Percentiles rank a stretch among this genome's conserved stretches.
Conservation (phyloP, 2,888 invertebrate genomes). For the Hirtodrosophila histrioides region DNA sequence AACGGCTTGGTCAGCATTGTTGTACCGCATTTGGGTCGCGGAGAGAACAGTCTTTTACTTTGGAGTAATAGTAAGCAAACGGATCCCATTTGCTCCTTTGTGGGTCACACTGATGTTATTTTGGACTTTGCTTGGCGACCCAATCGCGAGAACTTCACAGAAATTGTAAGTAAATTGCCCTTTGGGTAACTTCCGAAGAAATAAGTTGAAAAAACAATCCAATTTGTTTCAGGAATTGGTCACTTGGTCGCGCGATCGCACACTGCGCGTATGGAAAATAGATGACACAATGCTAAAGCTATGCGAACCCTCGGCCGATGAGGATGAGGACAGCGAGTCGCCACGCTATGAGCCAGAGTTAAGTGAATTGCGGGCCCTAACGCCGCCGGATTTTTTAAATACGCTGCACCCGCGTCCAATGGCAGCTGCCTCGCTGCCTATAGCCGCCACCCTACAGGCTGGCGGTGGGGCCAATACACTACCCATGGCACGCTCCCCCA, state of each 20-base stretch:
- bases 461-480: slow-evolving; percentile 55
- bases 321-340: slow-evolving; percentile 56
- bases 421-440: slow-evolving; percentile 67
- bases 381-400: slow-evolving; percentile 71
- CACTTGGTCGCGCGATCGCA: slow-evolving; percentile 98
- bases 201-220: background rate
- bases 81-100: slow-evolving; percentile 93
- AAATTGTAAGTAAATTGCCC: slow-evolving; percentile 73
- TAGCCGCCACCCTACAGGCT: slow-evolving; percentile 48
- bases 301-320: slow-evolving; percentile 85
- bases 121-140: slow-evolving; percentile 97
- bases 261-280: slow-evolving; percentile 94
- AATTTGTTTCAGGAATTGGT: slow-evolving; percentile 88
- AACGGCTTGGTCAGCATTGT: slow-evolving; percentile 96
- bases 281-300: slow-evolving; percentile 93
- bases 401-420: slow-evolving; percentile 73
- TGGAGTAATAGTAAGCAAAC: slow-evolving; percentile 90
- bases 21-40: slow-evolving; percentile 94
- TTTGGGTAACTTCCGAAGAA: too few species aligned
- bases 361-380: slow-evolving; percentile 50
- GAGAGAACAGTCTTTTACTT: slow-evolving; percentile 92
- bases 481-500: slow-evolving; percentile 84
- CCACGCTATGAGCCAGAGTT: slow-evolving; percentile 81
- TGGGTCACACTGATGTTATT: slow-evolving; percentile 97
- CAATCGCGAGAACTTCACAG: slow-evolving; percentile 85